Conservation (phyloP, 2,113 vertebrate species). For the Solea senegalensis region DNA sequence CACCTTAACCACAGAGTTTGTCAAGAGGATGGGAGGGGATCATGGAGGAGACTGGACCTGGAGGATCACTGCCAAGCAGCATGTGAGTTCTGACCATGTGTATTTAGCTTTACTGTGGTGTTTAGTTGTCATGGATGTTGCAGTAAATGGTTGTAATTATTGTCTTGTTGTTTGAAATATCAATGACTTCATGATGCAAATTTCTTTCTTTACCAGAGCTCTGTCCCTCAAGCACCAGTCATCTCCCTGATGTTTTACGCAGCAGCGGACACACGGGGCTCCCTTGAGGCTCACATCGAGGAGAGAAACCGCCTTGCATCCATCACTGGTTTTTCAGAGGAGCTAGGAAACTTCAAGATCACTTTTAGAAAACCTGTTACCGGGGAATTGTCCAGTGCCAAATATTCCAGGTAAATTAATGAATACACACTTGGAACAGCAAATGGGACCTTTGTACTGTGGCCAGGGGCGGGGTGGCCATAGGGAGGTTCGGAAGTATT, state of each 20-base stretch:
- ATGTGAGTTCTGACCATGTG: conserved; percentile 75
- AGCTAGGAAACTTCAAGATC: conserved; percentile 91
- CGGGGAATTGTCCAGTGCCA: conserved; percentile 68
- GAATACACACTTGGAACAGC: background rate
- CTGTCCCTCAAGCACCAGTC: conserved; percentile 76
- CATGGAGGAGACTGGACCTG: conserved; percentile 97
- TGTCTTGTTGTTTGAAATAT: background rate
- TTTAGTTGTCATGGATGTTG: background rate
- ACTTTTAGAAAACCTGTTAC: conserved; percentile 85
- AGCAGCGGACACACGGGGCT: conserved; percentile 89
- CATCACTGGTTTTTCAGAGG: conserved; percentile 84
- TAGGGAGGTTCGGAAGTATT: too few relatives aligned
- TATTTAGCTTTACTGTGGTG: too few relatives aligned
- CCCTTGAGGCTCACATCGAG: conserved; percentile 82
- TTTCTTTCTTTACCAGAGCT: conserved; percentile 58
- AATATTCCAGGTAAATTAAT: conserved; percentile 86
- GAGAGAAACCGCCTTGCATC: conserved; percentile 80
- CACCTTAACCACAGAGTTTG: conserved; percentile 88
- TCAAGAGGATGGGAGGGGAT: conserved; percentile 88
- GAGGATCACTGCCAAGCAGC: conserved; percentile 87
- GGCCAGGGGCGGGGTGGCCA: too few relatives aligned
- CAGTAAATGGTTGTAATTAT: background rate
- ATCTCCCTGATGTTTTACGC: conserved; percentile 94
- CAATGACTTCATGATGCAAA: background rate
- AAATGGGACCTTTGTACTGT: too few relatives aligned